Evolutionary conservation across 2,888 invertebrate genomes (phyloP), one percentile per base, ranked within the genome.

Genomic region (Pristionchus japonicus): DNA sequence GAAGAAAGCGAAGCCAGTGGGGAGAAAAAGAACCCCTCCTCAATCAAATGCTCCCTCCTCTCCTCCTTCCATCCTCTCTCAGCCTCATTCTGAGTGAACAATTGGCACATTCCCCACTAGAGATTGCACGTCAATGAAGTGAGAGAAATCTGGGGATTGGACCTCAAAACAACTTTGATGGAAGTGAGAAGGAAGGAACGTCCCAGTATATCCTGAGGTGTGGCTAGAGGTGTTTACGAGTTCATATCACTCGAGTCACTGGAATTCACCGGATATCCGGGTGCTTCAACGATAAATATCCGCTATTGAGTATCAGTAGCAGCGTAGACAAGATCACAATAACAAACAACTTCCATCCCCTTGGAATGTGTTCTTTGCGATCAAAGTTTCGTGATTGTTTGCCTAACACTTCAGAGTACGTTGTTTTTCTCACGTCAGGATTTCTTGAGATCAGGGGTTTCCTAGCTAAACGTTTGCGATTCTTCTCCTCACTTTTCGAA

Each of bases 51-150:
- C 37, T 23, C 23, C 37, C 40, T n/a, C 37, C 70, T 70, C 70
- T 40, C 70, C 34, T 34, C 17, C 34, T 34, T 27, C 64, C 17
- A 11, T 11, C 11, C 43, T 6, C 43, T 43, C 43, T 11, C 43
- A 43, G 6, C 20, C 9, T 57, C n/a, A 13, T n/a, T 43, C 43
- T 43, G 34, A 77, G n/a, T 11, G 77, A 77, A 77, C 77, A 77
- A 77, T 77, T 77, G 77, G 47, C 77, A 77, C 77, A 77, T 77
- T 77, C 43, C 70, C 70, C 70, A 74, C 40, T 74, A 70, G 70
- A 6, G 74, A 2, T 77, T 77, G 77, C 43, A 77, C 77, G 77
- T 77, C 77, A 77, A 70, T 37, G 70, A 34, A 74, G 74, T 74
- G 40, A 74, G n/a, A n/a, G 37, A 74, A 74, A 74, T 40, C 40